Conservation (phyloP, 1,140 invertebrate species). For the Fopius arisanus region DNA sequence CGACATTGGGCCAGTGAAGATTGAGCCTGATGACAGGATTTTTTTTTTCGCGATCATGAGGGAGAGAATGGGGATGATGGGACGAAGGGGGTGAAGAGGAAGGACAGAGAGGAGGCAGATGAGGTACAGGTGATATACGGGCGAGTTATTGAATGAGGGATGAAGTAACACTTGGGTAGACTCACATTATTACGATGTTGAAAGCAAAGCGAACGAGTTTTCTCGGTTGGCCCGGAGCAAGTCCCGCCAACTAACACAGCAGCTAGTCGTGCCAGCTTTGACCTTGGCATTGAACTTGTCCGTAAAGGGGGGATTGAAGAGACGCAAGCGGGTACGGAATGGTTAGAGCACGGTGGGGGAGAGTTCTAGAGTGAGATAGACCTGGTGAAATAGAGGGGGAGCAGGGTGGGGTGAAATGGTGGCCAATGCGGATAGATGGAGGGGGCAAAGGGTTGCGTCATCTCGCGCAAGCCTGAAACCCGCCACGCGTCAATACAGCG, state of each 20-base stretch:
- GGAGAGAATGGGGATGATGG: too few relatives aligned
- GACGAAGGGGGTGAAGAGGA: too few relatives aligned
- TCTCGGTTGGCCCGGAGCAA: constrained; percentile 41
- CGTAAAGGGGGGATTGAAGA: constrained; percentile 30
- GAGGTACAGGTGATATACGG: too few relatives aligned
- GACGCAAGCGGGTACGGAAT: constrained; percentile 12
- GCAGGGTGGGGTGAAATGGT: constrained; percentile 23
- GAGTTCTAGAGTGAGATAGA: constrained; percentile 29
- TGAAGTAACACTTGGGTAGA: constrained; percentile 1
- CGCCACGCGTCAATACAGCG: constrained; percentile 55
- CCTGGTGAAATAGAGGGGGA: constrained; percentile 15
- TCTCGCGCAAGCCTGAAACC: constrained; percentile 54
- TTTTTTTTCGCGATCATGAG: too few relatives aligned
- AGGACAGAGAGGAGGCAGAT: too few relatives aligned
- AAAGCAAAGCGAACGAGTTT: constrained; percentile 31
- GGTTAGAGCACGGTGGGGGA: background rate
- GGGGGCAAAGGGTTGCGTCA: constrained; percentile 53
- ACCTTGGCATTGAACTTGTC: constrained; percentile 63
- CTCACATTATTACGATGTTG: constrained; percentile 5
- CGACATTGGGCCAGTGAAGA: too few relatives aligned
- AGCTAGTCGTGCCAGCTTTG: constrained; percentile 52
- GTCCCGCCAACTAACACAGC: constrained; percentile 53
- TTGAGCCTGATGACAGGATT: too few relatives aligned
- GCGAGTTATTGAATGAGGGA: background rate
- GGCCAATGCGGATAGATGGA: background rate